Base-by-base conservation (phyloP, 2,113 vertebrate species). In the Notothenia rossii region DNA sequence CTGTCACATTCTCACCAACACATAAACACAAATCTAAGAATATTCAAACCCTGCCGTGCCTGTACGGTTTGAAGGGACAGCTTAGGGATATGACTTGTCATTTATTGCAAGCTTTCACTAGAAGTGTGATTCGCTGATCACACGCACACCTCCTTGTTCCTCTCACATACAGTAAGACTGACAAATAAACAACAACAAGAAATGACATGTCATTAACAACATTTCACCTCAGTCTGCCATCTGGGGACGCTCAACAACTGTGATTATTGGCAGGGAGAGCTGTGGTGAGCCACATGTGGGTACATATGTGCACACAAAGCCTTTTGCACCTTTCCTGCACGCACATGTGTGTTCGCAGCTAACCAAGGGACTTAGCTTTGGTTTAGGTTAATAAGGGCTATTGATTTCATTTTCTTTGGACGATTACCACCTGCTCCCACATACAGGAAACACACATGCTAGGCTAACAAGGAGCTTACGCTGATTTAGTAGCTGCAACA, bases 171-270 rank as follows among this genome's bases (percentile, higher is more conserved):
- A 22, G 22, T 22, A 53, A 22, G 36, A 33, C 48, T 68, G 72
- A 75, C 68, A 71, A 63, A 85, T 76, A 75, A 83, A 81, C n/a
- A 70, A 60, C 79, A 80, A 55, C 54, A 74, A 46, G 22, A 80
- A 80, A 72, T 72, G 62, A 86, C 79, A 84, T 58, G 61, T 29
- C 55, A 33, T 72, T 75, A 79, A 83, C 77, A 75, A 71, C 69
- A 84, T 79, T 63, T 69, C 61, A 75, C 77, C 83, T 81, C 61
- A 77, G 54, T 75, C 66, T 69, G 65, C 70, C 43, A 75, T 88
- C 67, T 78, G 62, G 46, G 77, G 4, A 65, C 63, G 54, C 58
- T 46, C 71, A 66, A 70, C 63, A 75, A 61, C 50, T 79, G 60
- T 29, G 69, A 73, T 80, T 64, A 71, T 29, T 60, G 61, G 56